These are phyloP conservation scores for Palloptera scutellata DNA, from an alignment of 2,888 invertebrate genomes.

Conservation along the genomic window DNA sequence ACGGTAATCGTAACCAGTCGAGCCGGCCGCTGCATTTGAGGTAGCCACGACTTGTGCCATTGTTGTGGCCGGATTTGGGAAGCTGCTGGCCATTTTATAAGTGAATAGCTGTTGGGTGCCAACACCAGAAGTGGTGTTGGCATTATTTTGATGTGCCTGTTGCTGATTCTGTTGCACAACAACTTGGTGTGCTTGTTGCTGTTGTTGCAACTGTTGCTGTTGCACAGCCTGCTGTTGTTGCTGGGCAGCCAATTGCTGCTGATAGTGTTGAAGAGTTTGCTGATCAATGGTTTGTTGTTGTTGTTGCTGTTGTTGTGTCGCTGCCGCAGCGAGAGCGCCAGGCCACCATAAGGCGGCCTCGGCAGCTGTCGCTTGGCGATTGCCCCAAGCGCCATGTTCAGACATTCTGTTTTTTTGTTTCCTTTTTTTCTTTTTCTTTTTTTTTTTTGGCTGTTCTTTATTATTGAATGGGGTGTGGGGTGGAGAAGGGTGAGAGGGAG, in stretches of 20 bases:
- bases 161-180: constrained; percentile 66
- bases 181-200: constrained; percentile 65
- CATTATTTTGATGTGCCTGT: constrained; percentile 67
- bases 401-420: constrained; percentile 64
- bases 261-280: constrained; percentile 67
- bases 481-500: too few species aligned
- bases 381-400: constrained; percentile 74
- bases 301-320: constrained; percentile 67
- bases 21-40: constrained; percentile 68
- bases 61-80: constrained; percentile 76
- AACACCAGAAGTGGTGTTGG: constrained; percentile 68
- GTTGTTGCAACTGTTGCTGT: constrained; percentile 65
- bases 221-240: constrained; percentile 65
- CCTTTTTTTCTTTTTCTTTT: constrained; percentile 1
- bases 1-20: constrained; percentile 79
- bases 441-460: constrained; percentile 8
- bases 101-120: constrained; percentile 79
- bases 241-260: constrained; percentile 66
- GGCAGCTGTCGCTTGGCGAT: constrained; percentile 64
- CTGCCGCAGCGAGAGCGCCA: constrained; percentile 64
- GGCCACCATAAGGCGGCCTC: constrained; percentile 71
- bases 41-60: constrained; percentile 72
- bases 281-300: constrained; percentile 66
- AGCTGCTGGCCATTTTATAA: constrained; percentile 87
- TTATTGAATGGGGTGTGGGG: too few species aligned